Conservation (phyloP, 2,888 invertebrate species). For the Drosophila demipolita region DNA sequence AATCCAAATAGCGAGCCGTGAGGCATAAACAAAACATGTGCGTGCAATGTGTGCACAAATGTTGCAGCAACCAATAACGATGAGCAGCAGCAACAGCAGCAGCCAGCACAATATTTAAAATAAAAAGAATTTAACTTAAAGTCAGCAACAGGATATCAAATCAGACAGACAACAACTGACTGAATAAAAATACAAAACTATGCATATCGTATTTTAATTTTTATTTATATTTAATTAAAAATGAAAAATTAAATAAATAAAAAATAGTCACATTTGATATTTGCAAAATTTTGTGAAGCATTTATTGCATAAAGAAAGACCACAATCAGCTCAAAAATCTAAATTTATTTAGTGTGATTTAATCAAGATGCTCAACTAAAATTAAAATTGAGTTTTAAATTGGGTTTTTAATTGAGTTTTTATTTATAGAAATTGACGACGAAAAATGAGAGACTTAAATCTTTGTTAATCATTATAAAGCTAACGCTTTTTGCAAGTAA, state of each 20-base stretch:
- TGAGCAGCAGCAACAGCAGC: background rate
- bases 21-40: constrained; percentile 68
- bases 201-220: background rate
- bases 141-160: constrained; percentile 43
- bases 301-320: background rate
- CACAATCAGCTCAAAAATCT: background rate
- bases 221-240: background rate
- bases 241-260: too few relatives aligned
- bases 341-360: too few relatives aligned
- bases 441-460: too few relatives aligned
- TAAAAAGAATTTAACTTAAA: background rate
- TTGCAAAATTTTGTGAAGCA: background rate
- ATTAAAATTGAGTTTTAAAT: too few relatives aligned
- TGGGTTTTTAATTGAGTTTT: too few relatives aligned
- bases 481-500: too few relatives aligned
- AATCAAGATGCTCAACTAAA: too few relatives aligned
- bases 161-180: constrained; percentile 1
- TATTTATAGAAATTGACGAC: too few relatives aligned
- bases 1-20: background rate
- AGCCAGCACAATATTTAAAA: constrained; percentile 1
- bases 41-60: constrained; percentile 68
- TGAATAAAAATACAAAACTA: background rate
- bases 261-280: too few relatives aligned
- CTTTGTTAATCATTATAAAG: too few relatives aligned
- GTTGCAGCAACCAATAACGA: constrained; percentile 20